Evolutionary conservation across 1,140 invertebrate species (phyloP).

Genomic region (Tenebrio molitor): DNA sequence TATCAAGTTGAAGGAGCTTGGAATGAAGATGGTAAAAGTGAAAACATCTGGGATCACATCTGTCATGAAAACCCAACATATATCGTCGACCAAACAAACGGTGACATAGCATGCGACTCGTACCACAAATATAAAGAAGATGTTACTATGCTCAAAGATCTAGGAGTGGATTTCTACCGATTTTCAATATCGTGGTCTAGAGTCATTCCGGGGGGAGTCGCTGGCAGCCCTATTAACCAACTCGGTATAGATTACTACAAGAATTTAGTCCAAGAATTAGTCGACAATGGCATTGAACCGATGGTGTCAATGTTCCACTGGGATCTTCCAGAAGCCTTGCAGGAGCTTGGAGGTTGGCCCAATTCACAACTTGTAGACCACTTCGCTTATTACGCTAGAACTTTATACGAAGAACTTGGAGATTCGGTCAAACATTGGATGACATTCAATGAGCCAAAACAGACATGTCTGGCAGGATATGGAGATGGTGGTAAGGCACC

Average conservation of each 20-base stretch:
- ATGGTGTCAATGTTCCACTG: conserved; percentile 69
- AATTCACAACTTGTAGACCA: conserved; percentile 62
- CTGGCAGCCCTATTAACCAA: conserved; percentile 43
- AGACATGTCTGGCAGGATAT: conserved; percentile 59
- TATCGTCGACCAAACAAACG: conserved; percentile 69
- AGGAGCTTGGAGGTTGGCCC: conserved; percentile 70
- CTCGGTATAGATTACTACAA: conserved; percentile 71
- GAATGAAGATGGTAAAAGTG: conserved; percentile 64
- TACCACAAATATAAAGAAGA: conserved; percentile 72
- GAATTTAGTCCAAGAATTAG: conserved; percentile 67
- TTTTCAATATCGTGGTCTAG: conserved; percentile 74
- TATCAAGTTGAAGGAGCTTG: conserved; percentile 67
- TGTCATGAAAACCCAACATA: conserved; percentile 68
- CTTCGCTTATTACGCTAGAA: conserved; percentile 64
- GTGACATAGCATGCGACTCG: conserved; percentile 71
- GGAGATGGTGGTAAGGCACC: conserved; percentile 49
- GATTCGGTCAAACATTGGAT: conserved; percentile 68
- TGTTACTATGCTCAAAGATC: conserved; percentile 68
- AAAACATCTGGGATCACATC: conserved; percentile 73
- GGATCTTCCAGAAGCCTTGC: conserved; percentile 64
- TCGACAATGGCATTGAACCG: conserved; percentile 68
- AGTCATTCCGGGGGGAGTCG: conserved; percentile 55
- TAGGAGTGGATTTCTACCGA: conserved; percentile 69
- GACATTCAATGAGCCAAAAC: conserved; percentile 69
- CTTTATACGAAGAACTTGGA: conserved; percentile 57